Base-by-base conservation (phyloP, 2,888 invertebrate genomes). In the Perdita meconis region DNA sequence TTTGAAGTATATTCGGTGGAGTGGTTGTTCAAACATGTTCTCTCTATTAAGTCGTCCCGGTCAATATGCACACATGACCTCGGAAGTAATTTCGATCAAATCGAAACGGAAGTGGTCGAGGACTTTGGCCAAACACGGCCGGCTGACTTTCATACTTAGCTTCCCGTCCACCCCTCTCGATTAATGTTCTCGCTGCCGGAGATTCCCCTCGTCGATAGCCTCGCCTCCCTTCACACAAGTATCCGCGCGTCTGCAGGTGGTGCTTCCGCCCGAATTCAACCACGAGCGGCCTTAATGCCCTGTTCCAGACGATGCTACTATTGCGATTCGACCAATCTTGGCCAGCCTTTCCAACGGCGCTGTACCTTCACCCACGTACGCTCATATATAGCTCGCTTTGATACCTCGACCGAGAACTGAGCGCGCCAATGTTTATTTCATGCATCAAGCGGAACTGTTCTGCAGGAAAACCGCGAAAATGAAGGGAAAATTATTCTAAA, bases 71-170 rank as follows among this genome's bases (percentile, higher is more conserved):
- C 66, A 65, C 66, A 61, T 64, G 65, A 19, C 56, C 6, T 8
- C 36, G 51, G 47, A 66, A 56, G 47, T 51, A 73, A 76, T 73
- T 73, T 38, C 56, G 53, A 73, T 74, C 51, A 34, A 66, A 67
- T 74, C 64, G 56, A 34, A 57, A 59, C 38, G 38, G 60, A 24
- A 63, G 12, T 36, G 42, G 22, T 61, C 38, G 26, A 8, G 57
- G 57, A 24, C 36, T 24, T 22, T 61, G 50, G 61, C 26, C 50
- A 76, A 76, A 76, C 38, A 76, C 57, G n/a, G 22, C 61, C 44
- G 51, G 57, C 40, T 42, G 75, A 61, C 65, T 73, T 72, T 73
- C 53, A 38, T 73, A 61, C 38, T 19, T 57, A 22, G 36, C 30
- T 26, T 22, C 5, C 50, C 3, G 19, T 10, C 12, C 3, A 10